Evolutionary conservation across 2,797 vertebrate genomes (phyloP).

Genomic region (Arnoldichthys spilopterus): DNA sequence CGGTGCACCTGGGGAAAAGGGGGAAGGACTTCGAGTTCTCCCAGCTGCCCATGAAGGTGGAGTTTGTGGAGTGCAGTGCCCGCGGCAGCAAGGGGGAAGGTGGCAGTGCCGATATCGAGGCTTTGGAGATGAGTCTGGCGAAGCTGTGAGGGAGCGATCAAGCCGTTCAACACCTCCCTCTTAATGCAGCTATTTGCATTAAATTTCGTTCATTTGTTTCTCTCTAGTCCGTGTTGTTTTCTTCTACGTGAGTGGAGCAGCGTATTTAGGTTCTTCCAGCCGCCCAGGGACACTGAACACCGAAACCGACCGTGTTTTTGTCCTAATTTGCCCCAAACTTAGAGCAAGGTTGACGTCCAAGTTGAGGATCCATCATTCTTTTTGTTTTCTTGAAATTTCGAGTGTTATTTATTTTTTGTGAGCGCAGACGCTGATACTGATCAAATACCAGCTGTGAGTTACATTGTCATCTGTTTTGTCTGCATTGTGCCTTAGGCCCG

Average conservation of each 20-base stretch:
- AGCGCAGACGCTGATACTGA: neutral
- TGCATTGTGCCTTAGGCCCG: slow-evolving; percentile 61
- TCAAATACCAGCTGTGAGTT: neutral
- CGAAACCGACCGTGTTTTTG: neutral
- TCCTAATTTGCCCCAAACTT: neutral
- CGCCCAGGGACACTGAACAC: neutral
- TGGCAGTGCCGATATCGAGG: slow-evolving; percentile 78
- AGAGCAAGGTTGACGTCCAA: neutral
- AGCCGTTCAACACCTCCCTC: neutral
- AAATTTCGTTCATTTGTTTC: neutral
- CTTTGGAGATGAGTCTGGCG: slow-evolving; percentile 86
- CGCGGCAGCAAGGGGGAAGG: slow-evolving; percentile 83
- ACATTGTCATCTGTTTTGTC: neutral
- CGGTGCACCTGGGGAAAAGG: slow-evolving; percentile 87
- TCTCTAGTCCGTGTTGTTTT: neutral
- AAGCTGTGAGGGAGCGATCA: slow-evolving; percentile 75
- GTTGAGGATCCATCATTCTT: neutral
- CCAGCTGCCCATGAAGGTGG: slow-evolving; percentile 89
- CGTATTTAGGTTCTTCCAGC: no score
- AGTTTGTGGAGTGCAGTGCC: slow-evolving; percentile 93
- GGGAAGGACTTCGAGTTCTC: slow-evolving; percentile 97
- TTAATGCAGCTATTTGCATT: neutral
- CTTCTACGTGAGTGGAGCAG: neutral
- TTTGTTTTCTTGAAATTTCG: neutral
- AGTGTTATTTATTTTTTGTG: slow-evolving; percentile 29